Conservation (phyloP, 2,888 invertebrate species). For the Corythucha ciliata region DNA sequence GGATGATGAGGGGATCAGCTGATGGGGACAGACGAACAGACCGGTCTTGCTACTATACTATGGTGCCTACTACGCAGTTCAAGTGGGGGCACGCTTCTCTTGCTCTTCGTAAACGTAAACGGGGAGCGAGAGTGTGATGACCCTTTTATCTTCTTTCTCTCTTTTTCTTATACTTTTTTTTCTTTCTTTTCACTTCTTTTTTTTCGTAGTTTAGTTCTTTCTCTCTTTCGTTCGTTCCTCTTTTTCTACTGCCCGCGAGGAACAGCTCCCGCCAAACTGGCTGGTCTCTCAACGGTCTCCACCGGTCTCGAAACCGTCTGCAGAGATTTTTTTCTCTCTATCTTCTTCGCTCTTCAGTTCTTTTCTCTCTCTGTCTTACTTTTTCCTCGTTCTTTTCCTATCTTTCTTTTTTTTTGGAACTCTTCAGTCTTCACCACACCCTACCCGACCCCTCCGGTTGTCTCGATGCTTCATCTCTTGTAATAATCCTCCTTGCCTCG, state of each 20-base stretch:
- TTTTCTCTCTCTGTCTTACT: slow-evolving; percentile 6
- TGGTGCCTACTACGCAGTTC: slow-evolving; percentile 23
- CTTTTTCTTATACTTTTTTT: neutral
- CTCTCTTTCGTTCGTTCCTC: neutral
- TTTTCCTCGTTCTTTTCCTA: neutral
- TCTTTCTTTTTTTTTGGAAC: slow-evolving; percentile 9
- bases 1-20: slow-evolving; percentile 17
- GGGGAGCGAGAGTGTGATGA: slow-evolving; percentile 26
- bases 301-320: neutral
- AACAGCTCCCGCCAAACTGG: neutral
- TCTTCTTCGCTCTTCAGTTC: neutral
- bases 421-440: slow-evolving; percentile 4
- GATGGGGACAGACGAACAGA: slow-evolving; percentile 23
- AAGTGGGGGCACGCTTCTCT: slow-evolving; percentile 24
- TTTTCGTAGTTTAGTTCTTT: neutral
- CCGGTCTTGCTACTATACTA: slow-evolving; percentile 26
- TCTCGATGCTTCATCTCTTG: no score
- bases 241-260: neutral
- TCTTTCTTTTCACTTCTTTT: slow-evolving; percentile 1
- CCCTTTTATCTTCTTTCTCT: slow-evolving; percentile 3
- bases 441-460: neutral
- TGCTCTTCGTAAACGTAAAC: slow-evolving; percentile 23
- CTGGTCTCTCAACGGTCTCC: neutral
- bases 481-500: no score
- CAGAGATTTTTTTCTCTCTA: neutral